Evolutionary conservation across 2,888 invertebrate species (phyloP), one percentile per base, ranked within the genome.

Genomic region (Oasisia sp.): DNA sequence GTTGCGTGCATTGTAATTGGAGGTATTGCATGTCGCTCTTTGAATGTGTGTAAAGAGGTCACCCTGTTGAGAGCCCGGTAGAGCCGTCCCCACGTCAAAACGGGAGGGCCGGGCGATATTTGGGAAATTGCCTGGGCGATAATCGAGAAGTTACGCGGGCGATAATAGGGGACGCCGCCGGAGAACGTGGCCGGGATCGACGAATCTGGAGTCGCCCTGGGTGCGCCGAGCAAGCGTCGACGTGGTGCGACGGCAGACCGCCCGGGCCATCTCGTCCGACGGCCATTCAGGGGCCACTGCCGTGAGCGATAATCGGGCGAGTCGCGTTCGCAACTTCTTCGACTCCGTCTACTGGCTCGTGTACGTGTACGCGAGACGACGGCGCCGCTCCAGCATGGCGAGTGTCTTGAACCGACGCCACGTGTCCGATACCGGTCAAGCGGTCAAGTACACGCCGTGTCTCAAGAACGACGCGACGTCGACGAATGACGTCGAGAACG

Each of bases 261-360:
- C n/a, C 74, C 74, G n/a, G 74, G 74, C 74, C 74, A 19, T 74
- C 74, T 74, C 74, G n/a, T 74, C 74, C 74, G 74, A 74, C 74
- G 27, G 50, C 50, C 50, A 50, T 14, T 12, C 19, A 19, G 74
- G 74, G 74, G n/a, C 27, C 19, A 74, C n/a, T 7, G 19, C 74
- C 74, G 74, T 74, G 27, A 74, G 74, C 74, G 74, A 74, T 74
- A 74, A 74, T 74, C 14, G 74, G 74, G 74, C 74, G 74, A 74
- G 74, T n/a, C 74, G 74, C 74, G n/a, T 74, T 2, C 74, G 74
- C 74, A 74, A n/a, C 74, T 19, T 74, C 14, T 74, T 74, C 74
- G 74, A 74, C 74, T 74, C 74, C 0, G 27, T n/a, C 74, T 74
- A 74, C 74, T 74, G 74, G 74, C 74, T 74, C 5, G 74, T 74